Evolutionary conservation across 2,888 invertebrate genomes (phyloP), one percentile per base, ranked within the genome.

Genomic region (Hypsopygia costalis): DNA sequence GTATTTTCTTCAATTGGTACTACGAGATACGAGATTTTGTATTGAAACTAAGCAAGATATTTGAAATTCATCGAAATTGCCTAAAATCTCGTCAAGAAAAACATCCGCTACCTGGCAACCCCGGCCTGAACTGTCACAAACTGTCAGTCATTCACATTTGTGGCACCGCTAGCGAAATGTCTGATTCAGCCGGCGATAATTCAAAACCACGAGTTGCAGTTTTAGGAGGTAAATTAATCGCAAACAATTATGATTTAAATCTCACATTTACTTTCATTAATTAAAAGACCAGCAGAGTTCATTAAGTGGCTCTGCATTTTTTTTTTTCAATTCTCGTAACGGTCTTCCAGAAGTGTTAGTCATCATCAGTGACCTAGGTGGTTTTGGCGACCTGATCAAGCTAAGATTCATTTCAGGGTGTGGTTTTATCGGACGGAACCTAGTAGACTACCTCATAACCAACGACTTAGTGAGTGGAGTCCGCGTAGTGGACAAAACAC

Each of bases 341-440:
- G 81, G 85, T 81, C 73, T 60, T 49, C 43, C 3, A 37, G 49
- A 58, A 55, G 75, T 77, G 64, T 87, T 86, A 87, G 86, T 87
- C 87, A 87, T 82, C 87, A 87, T 81, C 77, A 52, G 50, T 66
- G 63, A 57, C 55, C 53, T 52, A 52, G 57, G 36, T 36, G 30
- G 54, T 36, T 37, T 37, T 36, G 30, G 20, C 16, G 20, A 11
- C 10, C 10, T 37, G 20, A 30, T 37, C 22, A 36, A 62, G 52
- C 61, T 59, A 55, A 68, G 53, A 52, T 62, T 25, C 46, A 42
- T 59, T 76, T 53, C 85, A 97, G 97, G 97, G 80, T 97, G 97
- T 85, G 97, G 97, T 62, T 97, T 98, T 83, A 94, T 97, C 73
- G 97, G 97, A 52, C 92, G 97, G 65, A 95, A 97, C 88, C 90